Base-by-base conservation (phyloP, 37 sponge, comb jelly and placozoan genomes). In the Hexactinellida sp. region DNA sequence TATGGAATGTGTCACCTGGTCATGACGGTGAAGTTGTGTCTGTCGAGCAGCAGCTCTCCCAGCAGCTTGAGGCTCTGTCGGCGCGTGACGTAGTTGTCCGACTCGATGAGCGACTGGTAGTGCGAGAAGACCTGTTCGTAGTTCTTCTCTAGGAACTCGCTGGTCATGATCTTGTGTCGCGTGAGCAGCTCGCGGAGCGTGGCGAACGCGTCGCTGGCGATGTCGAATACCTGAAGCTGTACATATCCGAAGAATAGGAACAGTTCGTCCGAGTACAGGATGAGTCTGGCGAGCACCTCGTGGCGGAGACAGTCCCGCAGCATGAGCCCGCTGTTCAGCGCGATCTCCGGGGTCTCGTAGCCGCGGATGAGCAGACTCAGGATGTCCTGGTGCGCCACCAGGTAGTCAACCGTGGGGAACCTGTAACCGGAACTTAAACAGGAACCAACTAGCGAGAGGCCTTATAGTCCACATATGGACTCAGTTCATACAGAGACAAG, bases 21-120 rank as follows among this genome's bases (percentile, higher is more conserved):
- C 99, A 99, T 99, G 24, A 91, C 91, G 36, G 97, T 91, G 86
- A 94, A 99, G 86, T 99, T 99, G 90, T 99, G 96, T 36, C 96
- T 37, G 84, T 99, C 99, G 37, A 99, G 83, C 38, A 99, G 76
- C 41, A 99, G 88, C 85, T 99, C 99, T 52, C 99, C 99, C 82
- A 99, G 87, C 39, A 99, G 86, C 93, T 99, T 99, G 36, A 99
- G 90, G n/a, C 96, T 96, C 55, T 99, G 99, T 51, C 99, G 83
- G 38, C 90, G 54, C 36, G 99, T 98, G 38, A 98, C 99, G 63
- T 98, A 98, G 76, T 98, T 98, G 39, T 99, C 99, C 24, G 99
- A 99, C 35, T 87, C 86, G 0, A 99, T 85, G 37, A 99, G 86
- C 37, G 84, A 87, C 89, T 92, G 93, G 37, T 99, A 99, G 36